phyloP scores from a whole-genome alignment of 2,797 vertebrate genomes.

The Pipistrellus pygmaeus region DNA sequence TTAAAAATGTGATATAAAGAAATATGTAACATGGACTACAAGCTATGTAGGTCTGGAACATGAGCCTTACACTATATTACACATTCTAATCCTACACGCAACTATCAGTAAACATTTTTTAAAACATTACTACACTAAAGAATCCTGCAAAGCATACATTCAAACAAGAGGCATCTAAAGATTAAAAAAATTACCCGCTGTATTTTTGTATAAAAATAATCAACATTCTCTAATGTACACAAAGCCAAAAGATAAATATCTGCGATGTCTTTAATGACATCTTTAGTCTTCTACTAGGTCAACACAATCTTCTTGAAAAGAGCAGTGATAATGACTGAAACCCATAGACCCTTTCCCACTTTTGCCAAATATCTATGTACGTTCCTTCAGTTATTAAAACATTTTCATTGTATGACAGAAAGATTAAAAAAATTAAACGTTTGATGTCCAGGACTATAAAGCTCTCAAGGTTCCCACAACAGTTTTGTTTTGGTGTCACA shows the following conservation, averaged over 20 bases:
- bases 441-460: conserved; percentile 32
- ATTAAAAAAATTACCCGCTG: conserved; percentile 88
- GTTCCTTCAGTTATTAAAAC: conserved; percentile 55
- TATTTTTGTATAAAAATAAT: conserved; percentile 90
- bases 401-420: conserved; percentile 5
- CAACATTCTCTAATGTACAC: conserved; percentile 87
- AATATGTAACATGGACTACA: conserved; percentile 78
- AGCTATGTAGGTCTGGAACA: conserved; percentile 79
- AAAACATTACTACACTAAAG: conserved; percentile 78
- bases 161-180: conserved; percentile 85
- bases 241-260: conserved; percentile 89
- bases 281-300: conserved; percentile 86
- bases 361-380: conserved; percentile 17
- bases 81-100: conserved; percentile 78
- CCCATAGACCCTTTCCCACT: conserved; percentile 62
- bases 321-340: conserved; percentile 83
- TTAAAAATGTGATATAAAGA: conserved; percentile 77
- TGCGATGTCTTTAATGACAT: conserved; percentile 86
- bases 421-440: conserved; percentile 25
- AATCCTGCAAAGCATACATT: conserved; percentile 81
- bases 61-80: conserved; percentile 73
- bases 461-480: conserved; percentile 7
- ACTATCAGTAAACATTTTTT: conserved; percentile 76
- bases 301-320: conserved; percentile 85
- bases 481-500: conserved; percentile 34